phyloP scores from a whole-genome alignment of 2,888 invertebrate genomes.

The Allolobophora icterica region DNA sequence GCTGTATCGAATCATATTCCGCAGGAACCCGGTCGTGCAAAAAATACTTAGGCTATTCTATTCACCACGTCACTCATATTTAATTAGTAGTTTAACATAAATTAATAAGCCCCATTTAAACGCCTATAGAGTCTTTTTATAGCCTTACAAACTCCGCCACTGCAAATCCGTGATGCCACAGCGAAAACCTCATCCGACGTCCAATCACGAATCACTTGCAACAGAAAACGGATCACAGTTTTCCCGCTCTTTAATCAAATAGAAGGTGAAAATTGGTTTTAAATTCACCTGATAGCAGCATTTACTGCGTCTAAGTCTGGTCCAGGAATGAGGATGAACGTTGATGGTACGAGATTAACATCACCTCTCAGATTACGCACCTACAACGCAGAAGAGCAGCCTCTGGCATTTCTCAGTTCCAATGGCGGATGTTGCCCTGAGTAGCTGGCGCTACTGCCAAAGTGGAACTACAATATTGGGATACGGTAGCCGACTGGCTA shows the following conservation, averaged over 20 bases:
- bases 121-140: not conserved
- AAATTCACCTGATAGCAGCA: constrained; percentile 29
- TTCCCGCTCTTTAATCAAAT: not conserved
- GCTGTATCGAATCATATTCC: no score
- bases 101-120: not conserved
- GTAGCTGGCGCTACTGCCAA: not conserved
- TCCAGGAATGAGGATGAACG: constrained; percentile 13
- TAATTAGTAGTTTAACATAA: not conserved
- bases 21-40: no score
- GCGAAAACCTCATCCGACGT: no score
- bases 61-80: not conserved
- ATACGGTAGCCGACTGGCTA: no score
- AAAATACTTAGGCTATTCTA: not conserved
- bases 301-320: constrained; percentile 22
- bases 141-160: no score
- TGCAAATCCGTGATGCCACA: no score
- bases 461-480: not conserved
- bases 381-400: not conserved
- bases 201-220: no score
- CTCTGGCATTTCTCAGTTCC: not conserved
- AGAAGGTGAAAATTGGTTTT: not conserved
- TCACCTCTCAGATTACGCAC: constrained; percentile 3
- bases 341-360: constrained; percentile 30
- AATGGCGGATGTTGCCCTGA: not conserved
- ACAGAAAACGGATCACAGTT: no score